phyloP scores from a whole-genome alignment of 2,888 invertebrate genomes.

The Drosophila neonasuta region DNA sequence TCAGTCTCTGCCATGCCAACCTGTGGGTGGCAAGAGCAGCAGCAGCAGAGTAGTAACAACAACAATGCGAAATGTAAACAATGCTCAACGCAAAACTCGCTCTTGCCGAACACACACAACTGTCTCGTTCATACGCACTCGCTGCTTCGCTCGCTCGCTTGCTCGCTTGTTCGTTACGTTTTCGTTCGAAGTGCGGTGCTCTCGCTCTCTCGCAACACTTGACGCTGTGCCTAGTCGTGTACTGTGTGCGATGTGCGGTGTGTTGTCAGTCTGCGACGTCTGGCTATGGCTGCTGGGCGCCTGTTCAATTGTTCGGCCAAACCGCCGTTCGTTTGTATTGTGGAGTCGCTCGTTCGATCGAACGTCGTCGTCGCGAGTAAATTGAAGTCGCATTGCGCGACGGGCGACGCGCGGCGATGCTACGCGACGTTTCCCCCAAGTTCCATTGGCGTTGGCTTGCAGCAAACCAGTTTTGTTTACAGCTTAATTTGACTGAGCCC shows the following conservation, averaged over 20 bases:
- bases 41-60: slow-evolving; percentile 19
- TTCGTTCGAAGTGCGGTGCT: slow-evolving; percentile 3
- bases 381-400: slow-evolving; percentile 15
- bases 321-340: slow-evolving; percentile 76
- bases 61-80: slow-evolving; percentile 67
- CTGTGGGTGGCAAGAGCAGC: slow-evolving; percentile 47
- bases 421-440: slow-evolving; percentile 23
- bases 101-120: slow-evolving; percentile 22
- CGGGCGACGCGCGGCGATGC: slow-evolving; percentile 3
- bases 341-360: slow-evolving; percentile 68
- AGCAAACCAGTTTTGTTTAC: slow-evolving; percentile 69
- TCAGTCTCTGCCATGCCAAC: slow-evolving; percentile 27
- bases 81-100: slow-evolving; percentile 47
- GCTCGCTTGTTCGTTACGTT: slow-evolving; percentile 22
- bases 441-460: slow-evolving; percentile 31
- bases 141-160: slow-evolving; percentile 45
- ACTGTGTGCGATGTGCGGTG: not conserved
- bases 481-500: slow-evolving; percentile 67
- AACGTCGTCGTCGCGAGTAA: slow-evolving; percentile 52
- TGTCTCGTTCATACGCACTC: slow-evolving; percentile 49
- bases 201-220: slow-evolving; percentile 25
- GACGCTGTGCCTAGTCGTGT: slow-evolving; percentile 26
- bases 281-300: slow-evolving; percentile 55
- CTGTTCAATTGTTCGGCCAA: slow-evolving; percentile 73
- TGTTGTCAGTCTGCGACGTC: slow-evolving; percentile 41